Base-by-base conservation (phyloP, 2,113 vertebrate genomes). In the Tinamus guttatus region DNA sequence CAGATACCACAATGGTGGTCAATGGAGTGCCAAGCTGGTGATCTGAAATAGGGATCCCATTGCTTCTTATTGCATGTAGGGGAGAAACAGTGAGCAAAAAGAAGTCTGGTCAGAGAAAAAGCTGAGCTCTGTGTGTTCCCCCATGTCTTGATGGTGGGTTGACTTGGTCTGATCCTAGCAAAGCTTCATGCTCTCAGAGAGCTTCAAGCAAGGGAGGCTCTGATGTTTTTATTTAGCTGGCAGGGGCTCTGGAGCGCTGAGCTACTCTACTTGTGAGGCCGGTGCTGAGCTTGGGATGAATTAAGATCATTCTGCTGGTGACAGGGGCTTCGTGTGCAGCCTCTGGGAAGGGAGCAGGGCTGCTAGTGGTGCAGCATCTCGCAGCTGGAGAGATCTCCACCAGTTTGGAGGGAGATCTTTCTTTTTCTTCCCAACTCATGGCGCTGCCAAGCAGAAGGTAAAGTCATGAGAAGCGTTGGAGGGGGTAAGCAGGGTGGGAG, bases 361-460 rank as follows among this genome's bases (percentile, higher is more conserved):
- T 43, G 64, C 36, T 49, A 47, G 67, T 70, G n/a, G 24, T 6
- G 3, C 77, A 40, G 34, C 28, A 63, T 77, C 8, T 95, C 91
- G 75, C 85, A 90, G 63, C 51, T 41, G 89, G 70, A 89, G 89
- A 34, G 43, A 69, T 19, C 75, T 56, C 40, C 89, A 45, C 81
- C 93, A 94, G 20, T 78, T 87, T 27, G 25, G 60, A 90, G 40
- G 2, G 73, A 65, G 36, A 63, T 9, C 6, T 68, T 5, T 68
- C 54, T 84, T 79, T 58, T 51, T 15, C 43, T 67, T 71, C 77
- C 86, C 70, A 93, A 27, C 73, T 93, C 87, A 40, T 9, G 5
- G 73, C 0, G 1, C 77, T 85, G 88, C 95, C 95, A 92, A 63
- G 90, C 88, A 92, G 90, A 93, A 96, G 95, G 93, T 91, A 96